Evolutionary conservation across 2,113 vertebrate species (phyloP), one percentile per base, ranked within the genome.

Genomic region (Malurus alboscapulatus): DNA sequence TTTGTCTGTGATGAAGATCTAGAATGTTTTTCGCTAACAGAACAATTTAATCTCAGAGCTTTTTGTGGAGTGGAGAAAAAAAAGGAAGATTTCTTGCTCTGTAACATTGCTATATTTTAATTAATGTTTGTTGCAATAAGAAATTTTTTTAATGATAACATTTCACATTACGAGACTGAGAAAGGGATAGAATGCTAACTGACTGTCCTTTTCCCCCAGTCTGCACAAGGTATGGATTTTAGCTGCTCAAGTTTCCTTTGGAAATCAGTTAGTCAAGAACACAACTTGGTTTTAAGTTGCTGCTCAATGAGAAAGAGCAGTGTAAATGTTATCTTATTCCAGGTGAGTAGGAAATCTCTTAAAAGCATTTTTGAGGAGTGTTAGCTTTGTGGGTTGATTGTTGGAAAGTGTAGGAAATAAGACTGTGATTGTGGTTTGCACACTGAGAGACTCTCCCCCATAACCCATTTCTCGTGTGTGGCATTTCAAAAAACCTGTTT

Each of bases 311-410:
- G 69, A 54, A 87, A 67, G 57, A 75, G 17, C 19, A 69, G 26
- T 57, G 30, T 88, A 93, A 90, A 89, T 72, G 69, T 89, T 88
- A 53, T 82, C 86, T 93, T 88, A 76, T 91, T 94, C 66, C 75
- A 93, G 83, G 86, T 96, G 80, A 94, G 66, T 5, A 88, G 62
- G 88, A 89, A 87, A 84, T 50, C 44, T 93, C 84, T 84, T 85
- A 57, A 74, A 90, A 89, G 36, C 47, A 59, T 71, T 94, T 93
- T 65, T 93, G 72, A 84, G 40, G 19, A 86, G n/a, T 45, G 62
- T 42, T 88, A 57, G 19, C 53, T 88, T 87, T 78, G 77, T 84
- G 73, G 40, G 66, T 38, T 92, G 90, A 78, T 84, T 72, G 57
- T 67, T 93, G 74, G 66, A 87, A 93, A 62, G 57, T 88, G 47